Base-by-base conservation (phyloP, 2,113 vertebrate species). In the Ceyx cyanopectus region DNA sequence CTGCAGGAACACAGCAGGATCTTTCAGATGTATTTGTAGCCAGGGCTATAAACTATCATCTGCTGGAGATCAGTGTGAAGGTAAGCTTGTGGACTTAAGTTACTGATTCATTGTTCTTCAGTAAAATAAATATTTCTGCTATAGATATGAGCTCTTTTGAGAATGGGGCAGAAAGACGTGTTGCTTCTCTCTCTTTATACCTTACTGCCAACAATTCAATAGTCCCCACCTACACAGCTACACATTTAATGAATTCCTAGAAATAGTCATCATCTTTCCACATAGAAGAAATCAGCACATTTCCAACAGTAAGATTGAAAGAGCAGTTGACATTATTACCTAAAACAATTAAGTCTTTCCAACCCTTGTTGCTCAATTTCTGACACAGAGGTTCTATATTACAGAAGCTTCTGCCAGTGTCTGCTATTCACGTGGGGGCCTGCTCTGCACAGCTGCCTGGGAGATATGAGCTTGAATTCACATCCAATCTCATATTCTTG, bases 1-100 rank as follows among this genome's bases (percentile, higher is more conserved):
- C 89, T 99, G 99, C 96, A 97, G 98, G 75, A 99, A 99, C 97
- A 99, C 98, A 4, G 97, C 98, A 68, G 99, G 99, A 67, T 99
- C 99, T 57, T 99, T 99, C 85, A 94, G 97, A 80, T 99, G 99
- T 79, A 81, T 98, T 78, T 99, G 99, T 95, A 98, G 97, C 60
- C 96, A 97, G 3, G 99, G 99, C 15, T 99, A 99, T 89, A 96
- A 92, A 10, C 79, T 97, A 7, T 98, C 99, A 1, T 45, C 93
- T 6, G 26, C 97, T 18, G 98, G 98, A 94, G 98, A 99, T 94
- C 98, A 99, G 32, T 99, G 99, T 97, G 98, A 99, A 91, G 99
- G 99, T 99, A 97, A 86, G 88, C 24, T 53, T 41, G 22, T 87
- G 27, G 23, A n/a, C 37, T 78, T 74, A 17, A 72, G 17, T 19